Evolutionary conservation across 2,888 invertebrate genomes (phyloP).

Genomic region (Drosophila fungiperda): DNA sequence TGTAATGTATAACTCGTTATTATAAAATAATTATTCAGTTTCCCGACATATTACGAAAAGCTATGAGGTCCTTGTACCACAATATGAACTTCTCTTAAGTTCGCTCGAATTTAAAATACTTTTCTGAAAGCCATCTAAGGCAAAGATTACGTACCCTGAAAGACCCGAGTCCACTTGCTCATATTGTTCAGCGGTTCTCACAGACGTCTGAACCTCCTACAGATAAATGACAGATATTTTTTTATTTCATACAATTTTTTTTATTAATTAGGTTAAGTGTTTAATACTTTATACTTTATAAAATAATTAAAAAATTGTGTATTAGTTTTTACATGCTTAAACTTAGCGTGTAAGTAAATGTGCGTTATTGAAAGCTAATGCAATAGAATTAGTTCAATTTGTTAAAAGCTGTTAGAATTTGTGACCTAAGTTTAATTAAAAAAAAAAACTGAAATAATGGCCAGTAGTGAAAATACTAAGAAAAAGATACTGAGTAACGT

Average conservation of each 20-base stretch:
- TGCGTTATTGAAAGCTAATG: background rate
- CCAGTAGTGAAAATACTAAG: constrained; percentile 21
- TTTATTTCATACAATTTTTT: background rate
- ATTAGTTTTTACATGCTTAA: background rate
- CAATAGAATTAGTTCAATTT: background rate
- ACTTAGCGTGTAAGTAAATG: background rate
- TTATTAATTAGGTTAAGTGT: background rate
- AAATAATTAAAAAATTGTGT: background rate
- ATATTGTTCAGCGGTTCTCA: background rate
- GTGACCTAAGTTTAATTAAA: background rate
- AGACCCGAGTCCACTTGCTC: background rate
- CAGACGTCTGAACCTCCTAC: background rate
- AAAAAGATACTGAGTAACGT: constrained; percentile 67
- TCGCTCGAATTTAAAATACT: background rate
- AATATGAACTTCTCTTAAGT: background rate
- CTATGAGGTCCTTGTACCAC: background rate
- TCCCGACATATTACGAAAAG: background rate
- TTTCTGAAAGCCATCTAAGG: background rate
- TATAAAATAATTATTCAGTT: background rate
- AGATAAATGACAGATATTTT: background rate
- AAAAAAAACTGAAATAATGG: constrained; percentile 22
- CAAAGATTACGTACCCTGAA: background rate
- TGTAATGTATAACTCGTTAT: background rate
- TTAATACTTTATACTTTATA: background rate
- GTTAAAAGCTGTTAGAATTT: background rate